Base-by-base conservation (phyloP, 2,797 vertebrate species). In the Chelmon rostratus region DNA sequence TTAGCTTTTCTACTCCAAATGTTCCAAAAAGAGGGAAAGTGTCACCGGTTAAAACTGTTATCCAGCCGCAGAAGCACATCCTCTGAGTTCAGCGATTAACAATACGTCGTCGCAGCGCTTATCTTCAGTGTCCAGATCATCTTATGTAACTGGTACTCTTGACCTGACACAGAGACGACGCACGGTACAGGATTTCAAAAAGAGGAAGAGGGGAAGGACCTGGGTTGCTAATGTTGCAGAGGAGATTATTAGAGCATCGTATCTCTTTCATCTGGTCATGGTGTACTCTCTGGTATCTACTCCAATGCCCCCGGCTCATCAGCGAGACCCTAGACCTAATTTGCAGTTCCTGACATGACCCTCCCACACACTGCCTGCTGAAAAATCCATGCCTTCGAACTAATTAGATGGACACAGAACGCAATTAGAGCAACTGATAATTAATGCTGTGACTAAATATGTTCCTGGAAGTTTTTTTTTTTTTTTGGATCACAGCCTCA, bases 401-500 rank as follows among this genome's bases (percentile, higher is more conserved):
- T 91, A 88, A 91, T 93, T 89, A 90, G 76, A 88, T 69, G 86
- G 90, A 88, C 85, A 85, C 67, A 46, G 67, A 80, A 72, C 18
- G 69, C 82, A 90, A 90, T 90, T 84, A 86, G 66, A 81, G 70
- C 56, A 40, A 54, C 68, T 76, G 79, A 80, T 88, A 88, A 92
- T 85, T 76, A 85, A 86, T 78, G 72, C 78, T 66, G 58, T 73
- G 80, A 59, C 83, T 85, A 83, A 83, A 85, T 75, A 59, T 83
- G 61, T 33, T 77, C 62, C 68, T 81, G 52, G 25, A 77, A 56
- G 61, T 57, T 28, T 23, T 49, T 52, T 1, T 23, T 8, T 37
- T 47, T 35, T 62, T 49, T n/a, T 18, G 52, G 47, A 66, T 78
- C 37, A 23, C 25, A 67, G 28, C 31, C 37, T 73, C 57, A 42